A percentile compares a stretch with the other conserved stretches of the same genome.
phyloP scores from a whole-genome alignment of 1,140 invertebrate genomes.

The Ctenoplectra terminalis region DNA sequence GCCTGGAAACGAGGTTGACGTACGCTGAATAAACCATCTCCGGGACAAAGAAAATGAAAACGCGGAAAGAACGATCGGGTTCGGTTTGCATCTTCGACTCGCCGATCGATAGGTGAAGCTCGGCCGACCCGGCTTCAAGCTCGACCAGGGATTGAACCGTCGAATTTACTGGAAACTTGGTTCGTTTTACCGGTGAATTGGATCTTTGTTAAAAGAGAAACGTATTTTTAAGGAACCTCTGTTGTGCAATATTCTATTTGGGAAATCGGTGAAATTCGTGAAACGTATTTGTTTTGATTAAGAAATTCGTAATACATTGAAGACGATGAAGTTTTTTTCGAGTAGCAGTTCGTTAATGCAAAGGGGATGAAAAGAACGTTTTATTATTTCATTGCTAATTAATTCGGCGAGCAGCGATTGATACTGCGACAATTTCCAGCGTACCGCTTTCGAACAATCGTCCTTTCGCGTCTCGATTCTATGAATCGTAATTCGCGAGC shows the following conservation, averaged over 20 bases:
- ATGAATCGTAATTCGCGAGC: neutral
- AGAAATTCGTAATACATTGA: no score
- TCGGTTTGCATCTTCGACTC: conserved; percentile 45
- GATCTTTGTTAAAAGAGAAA: neutral
- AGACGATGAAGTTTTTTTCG: neutral
- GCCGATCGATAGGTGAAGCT: neutral
- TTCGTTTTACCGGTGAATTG: neutral
- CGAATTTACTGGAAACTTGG: neutral
- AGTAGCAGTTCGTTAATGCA: neutral
- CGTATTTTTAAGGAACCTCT: neutral
- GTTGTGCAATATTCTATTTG: no score
- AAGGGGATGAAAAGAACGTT: neutral
- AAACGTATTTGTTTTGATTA: no score
- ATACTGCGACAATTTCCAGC: neutral
- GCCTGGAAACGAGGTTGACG: conserved; percentile 72
- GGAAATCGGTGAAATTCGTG: no score
- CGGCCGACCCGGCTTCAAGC: neutral
- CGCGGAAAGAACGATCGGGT: conserved; percentile 33
- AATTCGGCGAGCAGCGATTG: neutral
- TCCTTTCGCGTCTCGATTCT: neutral
- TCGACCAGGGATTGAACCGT: no score
- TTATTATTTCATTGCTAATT: neutral
- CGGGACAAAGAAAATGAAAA: conserved; percentile 58
- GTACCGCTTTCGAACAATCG: neutral
- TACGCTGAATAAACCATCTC: conserved; percentile 76